Evolutionary conservation across 1,140 invertebrate species (phyloP), one percentile per base, ranked within the genome.

Genomic region (Aporrectodea caliginosa): DNA sequence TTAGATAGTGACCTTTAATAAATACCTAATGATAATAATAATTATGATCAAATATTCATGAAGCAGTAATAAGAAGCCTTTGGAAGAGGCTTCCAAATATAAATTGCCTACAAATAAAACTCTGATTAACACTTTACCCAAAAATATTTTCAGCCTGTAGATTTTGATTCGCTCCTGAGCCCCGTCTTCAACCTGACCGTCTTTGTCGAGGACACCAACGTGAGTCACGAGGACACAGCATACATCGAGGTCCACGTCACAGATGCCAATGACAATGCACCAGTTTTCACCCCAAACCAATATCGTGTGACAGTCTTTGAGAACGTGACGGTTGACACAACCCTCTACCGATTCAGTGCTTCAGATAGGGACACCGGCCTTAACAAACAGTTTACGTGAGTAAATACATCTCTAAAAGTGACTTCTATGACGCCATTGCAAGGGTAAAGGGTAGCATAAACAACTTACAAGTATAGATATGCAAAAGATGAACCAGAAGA

Each of bases 231-330:
- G 1, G 80, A 81, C 31, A 35, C 69, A 12, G 78, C 80, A 0
- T 70, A n/a, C 27, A 69, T 81, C 69, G 77, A 81, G 68, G 74
- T 81, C 22, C 30, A n/a, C 29, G 74, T 81, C 35, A 75, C 78
- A 0, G 80, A 81, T 69, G 81, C 69, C 70, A 81, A 81, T 73
- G 80, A 81, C 69, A 81, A 98, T 89, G 93, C 94, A 72, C 96
- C 96, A 16, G 68, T 69, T 30, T 81, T 81, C 43, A 33, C 22
- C 27, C 80, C 80, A 35, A 73, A 43, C 31, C 71, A 27, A 86
- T 95, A 97, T 82, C 95, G 97, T 89, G 93, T 95, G 0, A 93
- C 93, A 0, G 95, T 98, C 0, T 93, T 92, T 84, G 95, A 97
- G 89, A 95, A 97, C 86, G 94, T 95, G 0, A 92, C 93, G 83